phyloP scores from a whole-genome alignment of 1,140 invertebrate genomes.

The Saxidomus purpurata region DNA sequence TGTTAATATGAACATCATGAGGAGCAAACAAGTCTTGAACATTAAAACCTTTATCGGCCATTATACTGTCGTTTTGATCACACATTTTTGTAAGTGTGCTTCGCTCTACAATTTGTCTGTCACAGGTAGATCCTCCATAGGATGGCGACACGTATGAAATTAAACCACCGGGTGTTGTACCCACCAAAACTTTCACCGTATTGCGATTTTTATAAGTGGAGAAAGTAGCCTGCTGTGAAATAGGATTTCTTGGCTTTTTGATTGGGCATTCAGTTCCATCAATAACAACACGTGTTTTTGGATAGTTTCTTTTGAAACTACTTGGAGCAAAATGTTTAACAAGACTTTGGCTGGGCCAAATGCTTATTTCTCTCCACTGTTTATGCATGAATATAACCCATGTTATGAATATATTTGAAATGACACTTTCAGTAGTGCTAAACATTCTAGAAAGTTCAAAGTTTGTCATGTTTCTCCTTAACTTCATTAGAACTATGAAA shows the following conservation, averaged over 20 bases:
- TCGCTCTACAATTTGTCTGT: slow-evolving; percentile 64
- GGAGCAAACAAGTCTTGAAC: slow-evolving; percentile 67
- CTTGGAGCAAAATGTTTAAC: slow-evolving; percentile 69
- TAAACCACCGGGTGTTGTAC: slow-evolving; percentile 72
- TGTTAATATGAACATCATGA: slow-evolving; percentile 65
- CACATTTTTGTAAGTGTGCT: slow-evolving; percentile 18
- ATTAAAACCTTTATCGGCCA: slow-evolving; percentile 72
- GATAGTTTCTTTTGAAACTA: slow-evolving; percentile 75
- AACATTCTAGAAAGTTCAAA: slow-evolving; percentile 68
- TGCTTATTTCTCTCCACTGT: slow-evolving; percentile 63
- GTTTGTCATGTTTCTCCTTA: slow-evolving; percentile 55
- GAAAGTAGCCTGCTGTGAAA: slow-evolving; percentile 79
- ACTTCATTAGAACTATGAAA: slow-evolving; percentile 64
- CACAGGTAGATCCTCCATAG: slow-evolving; percentile 72
- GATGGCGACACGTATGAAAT: slow-evolving; percentile 65
- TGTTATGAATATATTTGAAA: slow-evolving; percentile 63
- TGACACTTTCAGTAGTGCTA: slow-evolving; percentile 40
- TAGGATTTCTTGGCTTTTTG: slow-evolving; percentile 67
- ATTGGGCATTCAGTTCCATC: slow-evolving; percentile 80
- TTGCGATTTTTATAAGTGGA: slow-evolving; percentile 79
- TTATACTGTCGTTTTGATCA: slow-evolving; percentile 54
- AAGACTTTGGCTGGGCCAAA: slow-evolving; percentile 49
- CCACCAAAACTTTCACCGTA: slow-evolving; percentile 70
- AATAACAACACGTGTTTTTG: slow-evolving; percentile 77
- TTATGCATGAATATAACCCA: slow-evolving; percentile 67